Evolutionary conservation across 2,797 vertebrate genomes (phyloP), one percentile per base, ranked within the genome.

Genomic region (Fistularia commersonii): DNA sequence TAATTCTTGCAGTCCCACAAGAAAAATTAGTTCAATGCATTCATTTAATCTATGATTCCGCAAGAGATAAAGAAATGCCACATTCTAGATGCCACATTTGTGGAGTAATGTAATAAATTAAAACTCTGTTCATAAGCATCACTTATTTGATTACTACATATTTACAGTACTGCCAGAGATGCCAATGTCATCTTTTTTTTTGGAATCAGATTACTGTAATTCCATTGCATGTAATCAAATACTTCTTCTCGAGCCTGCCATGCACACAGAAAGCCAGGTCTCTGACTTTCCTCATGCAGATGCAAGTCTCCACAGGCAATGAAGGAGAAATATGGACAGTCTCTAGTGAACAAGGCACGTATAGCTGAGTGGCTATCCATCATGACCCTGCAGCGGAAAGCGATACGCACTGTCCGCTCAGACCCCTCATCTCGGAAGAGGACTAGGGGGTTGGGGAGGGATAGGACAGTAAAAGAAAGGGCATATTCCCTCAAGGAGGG

Each of bases 121-220:
- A 52, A 72, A 44, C 46, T 12, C 62, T 55, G 44, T 51, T 74
- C 69, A 44, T 47, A 64, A 61, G 63, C 64, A 80, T 76, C 51
- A 35, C 59, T 74, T 59, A 85, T 82, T 51, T 69, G 63, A 83
- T 85, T 76, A 72, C 71, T 45, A 51, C 61, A 66, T 83, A 80
- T 84, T 84, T 87, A 87, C 86, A 85, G 83, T 83, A 85, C 74
- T 80, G 64, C 76, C 77, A 83, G 74, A 78, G 76, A 85, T 88
- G 83, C 69, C 78, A 64, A 80, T 81, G 76, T 75, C 65, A 63
- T 80, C 61, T 68, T 83, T 63, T 83, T 77, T 66, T 80, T 72
- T 64, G 59, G 67, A 85, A 84, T 80, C 67, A 64, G 62, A 84
- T 88, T 81, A 82, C 68, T 65, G 46, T 79, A 84, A 87, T 82